Evolutionary conservation across 2,113 vertebrate genomes (phyloP).

Genomic region (Thoracochromis brauschi): DNA sequence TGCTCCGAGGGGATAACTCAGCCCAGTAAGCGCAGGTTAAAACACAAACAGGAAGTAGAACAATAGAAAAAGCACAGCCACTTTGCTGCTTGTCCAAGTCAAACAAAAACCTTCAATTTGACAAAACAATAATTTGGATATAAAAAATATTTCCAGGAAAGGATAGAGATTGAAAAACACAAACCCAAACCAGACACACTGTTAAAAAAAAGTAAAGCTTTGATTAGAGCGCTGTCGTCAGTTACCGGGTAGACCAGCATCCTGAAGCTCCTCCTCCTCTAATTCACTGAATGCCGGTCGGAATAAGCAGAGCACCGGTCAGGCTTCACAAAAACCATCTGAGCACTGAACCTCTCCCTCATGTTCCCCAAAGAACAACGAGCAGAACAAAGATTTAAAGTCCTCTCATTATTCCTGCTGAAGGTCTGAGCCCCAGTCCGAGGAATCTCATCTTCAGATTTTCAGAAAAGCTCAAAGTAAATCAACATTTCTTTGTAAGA

Average conservation of each 20-base stretch:
- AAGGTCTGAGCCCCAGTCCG: background rate
- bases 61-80: background rate
- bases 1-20: background rate
- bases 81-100: background rate
- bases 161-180: background rate
- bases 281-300: constrained; percentile 3
- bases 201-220: background rate
- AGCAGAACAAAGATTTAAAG: background rate
- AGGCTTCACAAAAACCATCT: background rate
- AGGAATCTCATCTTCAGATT: background rate
- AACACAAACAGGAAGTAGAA: background rate
- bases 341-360: background rate
- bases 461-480: background rate
- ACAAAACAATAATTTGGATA: background rate
- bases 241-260: constrained; percentile 24
- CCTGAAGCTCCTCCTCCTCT: background rate
- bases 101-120: background rate
- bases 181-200: background rate
- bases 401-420: background rate
- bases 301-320: constrained; percentile 24
- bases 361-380: background rate
- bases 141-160: background rate
- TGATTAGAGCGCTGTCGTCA: background rate
- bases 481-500: background rate
- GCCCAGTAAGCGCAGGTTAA: background rate